phyloP scores from a whole-genome alignment of 2,113 vertebrate genomes.

The Oceanodroma tethys region DNA sequence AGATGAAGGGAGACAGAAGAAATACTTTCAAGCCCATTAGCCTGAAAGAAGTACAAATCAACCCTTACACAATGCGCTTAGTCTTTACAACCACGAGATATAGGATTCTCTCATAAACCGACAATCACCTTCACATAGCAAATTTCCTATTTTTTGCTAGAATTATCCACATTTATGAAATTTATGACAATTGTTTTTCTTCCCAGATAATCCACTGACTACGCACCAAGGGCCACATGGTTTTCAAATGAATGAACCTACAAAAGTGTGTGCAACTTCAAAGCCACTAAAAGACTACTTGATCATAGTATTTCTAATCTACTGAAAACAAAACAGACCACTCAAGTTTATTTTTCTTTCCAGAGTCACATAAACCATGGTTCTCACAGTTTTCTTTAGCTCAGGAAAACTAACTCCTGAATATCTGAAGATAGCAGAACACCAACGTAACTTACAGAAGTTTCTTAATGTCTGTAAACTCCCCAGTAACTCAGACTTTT shows the following conservation, averaged over 20 bases:
- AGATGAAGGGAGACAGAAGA: background rate
- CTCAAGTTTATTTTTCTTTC: background rate
- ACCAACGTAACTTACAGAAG: accelerated
- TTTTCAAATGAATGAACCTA: background rate
- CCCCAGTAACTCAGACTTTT: background rate
- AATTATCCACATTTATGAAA: background rate
- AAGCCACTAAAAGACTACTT: background rate
- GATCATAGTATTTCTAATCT: background rate
- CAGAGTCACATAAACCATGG: background rate
- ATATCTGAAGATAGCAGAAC: background rate
- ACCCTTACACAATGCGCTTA: background rate
- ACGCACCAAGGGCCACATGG: accelerated
- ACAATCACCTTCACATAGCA: background rate
- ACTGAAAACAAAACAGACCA: background rate
- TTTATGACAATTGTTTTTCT: background rate
- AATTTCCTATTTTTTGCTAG: background rate
- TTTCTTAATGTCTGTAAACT: background rate
- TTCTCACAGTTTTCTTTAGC: background rate
- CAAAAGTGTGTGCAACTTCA: accelerated
- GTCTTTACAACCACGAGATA: background rate
- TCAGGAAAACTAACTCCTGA: background rate
- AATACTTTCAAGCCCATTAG: background rate
- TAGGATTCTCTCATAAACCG: background rate
- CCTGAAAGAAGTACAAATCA: background rate
- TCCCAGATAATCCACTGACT: background rate